Conservation (phyloP, 53 echinoderm and acorn worm genomes). For the Mesocentrotus franciscanus region DNA sequence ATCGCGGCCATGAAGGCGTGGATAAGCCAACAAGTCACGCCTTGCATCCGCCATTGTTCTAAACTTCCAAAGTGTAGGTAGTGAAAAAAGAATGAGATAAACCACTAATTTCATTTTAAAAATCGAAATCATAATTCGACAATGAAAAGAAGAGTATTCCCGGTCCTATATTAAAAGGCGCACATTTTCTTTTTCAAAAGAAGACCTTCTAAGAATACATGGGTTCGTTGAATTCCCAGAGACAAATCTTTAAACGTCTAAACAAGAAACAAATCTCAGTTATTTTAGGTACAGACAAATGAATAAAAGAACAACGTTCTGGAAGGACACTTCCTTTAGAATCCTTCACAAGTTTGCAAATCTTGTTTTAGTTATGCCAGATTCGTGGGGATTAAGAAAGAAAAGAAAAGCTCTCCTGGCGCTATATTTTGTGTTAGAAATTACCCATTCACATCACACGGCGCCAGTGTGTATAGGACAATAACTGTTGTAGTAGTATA, state of each 20-base stretch:
- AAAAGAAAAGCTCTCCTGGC: conserved; percentile 10
- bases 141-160: too few species aligned
- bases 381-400: background rate
- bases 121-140: too few species aligned
- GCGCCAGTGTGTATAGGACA: background rate
- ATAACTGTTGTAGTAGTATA: background rate
- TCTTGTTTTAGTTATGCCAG: conserved; percentile 42
- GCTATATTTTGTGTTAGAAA: conserved; percentile 12
- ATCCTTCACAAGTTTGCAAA: background rate
- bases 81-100: background rate
- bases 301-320: conserved; percentile 35
- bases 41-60: background rate
- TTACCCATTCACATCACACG: conserved; percentile 5
- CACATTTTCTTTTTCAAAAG: too few species aligned
- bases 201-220: too few species aligned
- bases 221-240: background rate
- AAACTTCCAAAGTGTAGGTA: background rate
- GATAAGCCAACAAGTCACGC: conserved; percentile 34
- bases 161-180: too few species aligned
- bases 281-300: background rate
- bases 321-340: background rate
- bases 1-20: background rate
- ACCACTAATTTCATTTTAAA: too few species aligned
- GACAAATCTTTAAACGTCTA: background rate
- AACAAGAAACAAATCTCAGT: background rate